Evolutionary conservation across 2,113 vertebrate species (phyloP).

Genomic region (Nettapus auritus): DNA sequence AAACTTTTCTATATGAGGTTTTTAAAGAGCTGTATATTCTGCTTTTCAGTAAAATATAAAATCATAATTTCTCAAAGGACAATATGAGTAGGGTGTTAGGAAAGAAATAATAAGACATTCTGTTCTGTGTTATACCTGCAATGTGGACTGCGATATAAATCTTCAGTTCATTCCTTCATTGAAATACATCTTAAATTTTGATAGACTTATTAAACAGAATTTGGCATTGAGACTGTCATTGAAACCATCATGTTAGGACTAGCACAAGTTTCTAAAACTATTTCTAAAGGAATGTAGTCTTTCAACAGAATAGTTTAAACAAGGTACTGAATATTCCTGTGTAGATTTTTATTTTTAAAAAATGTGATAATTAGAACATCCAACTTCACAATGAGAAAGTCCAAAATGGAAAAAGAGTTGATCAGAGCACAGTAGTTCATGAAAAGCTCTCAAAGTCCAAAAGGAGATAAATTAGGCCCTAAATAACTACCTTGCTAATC

Average conservation of each 20-base stretch:
- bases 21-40: not conserved
- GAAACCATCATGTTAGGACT: not conserved
- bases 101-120: not conserved
- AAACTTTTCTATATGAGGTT: rapidly evolving
- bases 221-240: not conserved
- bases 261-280: not conserved
- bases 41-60: not conserved
- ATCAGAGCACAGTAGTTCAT: not conserved
- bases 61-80: not conserved
- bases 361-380: not conserved
- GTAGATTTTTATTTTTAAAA: not conserved
- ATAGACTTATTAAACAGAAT: not conserved
- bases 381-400: not conserved
- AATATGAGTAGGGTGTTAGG: not conserved
- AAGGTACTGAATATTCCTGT: not conserved
- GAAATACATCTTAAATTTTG: not conserved
- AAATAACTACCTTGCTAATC: not conserved
- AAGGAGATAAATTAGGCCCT: not conserved
- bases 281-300: not conserved
- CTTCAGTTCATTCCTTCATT: not conserved
- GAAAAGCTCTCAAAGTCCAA: not conserved
- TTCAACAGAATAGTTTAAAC: not conserved
- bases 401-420: not conserved
- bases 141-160: not conserved
- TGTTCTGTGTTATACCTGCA: not conserved